Evolutionary conservation across 2,113 vertebrate genomes (phyloP).

Genomic region (Indicator indicator): DNA sequence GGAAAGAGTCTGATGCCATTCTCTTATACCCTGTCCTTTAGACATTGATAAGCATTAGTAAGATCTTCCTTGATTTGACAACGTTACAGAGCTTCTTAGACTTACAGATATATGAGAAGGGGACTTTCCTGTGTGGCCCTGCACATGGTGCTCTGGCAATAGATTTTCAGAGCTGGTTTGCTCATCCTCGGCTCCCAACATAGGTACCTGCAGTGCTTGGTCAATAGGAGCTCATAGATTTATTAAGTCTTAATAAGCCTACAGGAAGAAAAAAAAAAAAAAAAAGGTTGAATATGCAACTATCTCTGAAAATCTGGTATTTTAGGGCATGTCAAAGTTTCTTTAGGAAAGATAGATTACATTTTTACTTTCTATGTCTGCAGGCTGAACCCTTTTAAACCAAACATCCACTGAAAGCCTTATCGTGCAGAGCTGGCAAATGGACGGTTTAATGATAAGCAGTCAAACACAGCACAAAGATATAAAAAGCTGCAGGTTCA

Average conservation of each 20-base stretch:
- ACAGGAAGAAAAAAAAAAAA: not conserved
- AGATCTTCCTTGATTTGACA: too few species aligned
- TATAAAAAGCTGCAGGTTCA: not conserved
- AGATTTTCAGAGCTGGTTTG: not conserved
- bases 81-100: not conserved
- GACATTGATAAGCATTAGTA: too few species aligned
- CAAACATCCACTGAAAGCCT: not conserved
- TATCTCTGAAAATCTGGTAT: not conserved
- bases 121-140: not conserved
- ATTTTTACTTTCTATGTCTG: not conserved
- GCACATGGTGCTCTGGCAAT: not conserved
- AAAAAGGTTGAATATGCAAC: not conserved
- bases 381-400: not conserved
- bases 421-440: not conserved
- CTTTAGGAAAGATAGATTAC: not conserved
- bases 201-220: not conserved
- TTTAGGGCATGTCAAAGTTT: slow-evolving; percentile 14
- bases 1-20: too few species aligned
- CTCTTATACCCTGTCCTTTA: too few species aligned
- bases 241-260: not conserved
- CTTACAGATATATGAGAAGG: not conserved
- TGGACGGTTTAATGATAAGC: slow-evolving; percentile 1
- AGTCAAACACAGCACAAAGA: not conserved
- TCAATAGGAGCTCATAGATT: not conserved
- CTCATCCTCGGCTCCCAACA: not conserved